Evolutionary conservation across 1,140 invertebrate species (phyloP).

Genomic region (Papilio aristodemus): DNA sequence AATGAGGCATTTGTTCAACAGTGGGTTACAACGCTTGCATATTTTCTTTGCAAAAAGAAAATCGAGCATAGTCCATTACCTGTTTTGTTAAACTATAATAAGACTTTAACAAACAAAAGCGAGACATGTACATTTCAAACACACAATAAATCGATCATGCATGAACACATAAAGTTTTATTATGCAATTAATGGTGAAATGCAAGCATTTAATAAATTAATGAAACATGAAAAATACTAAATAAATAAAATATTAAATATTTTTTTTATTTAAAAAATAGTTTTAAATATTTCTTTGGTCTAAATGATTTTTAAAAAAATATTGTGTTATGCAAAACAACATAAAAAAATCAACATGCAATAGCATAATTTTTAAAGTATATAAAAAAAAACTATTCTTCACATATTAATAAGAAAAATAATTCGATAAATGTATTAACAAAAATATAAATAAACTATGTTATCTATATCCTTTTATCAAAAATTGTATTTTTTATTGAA

Average conservation of each 20-base stretch:
- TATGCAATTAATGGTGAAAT: not conserved
- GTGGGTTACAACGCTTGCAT: not conserved
- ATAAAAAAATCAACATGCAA: no score
- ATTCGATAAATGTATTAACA: no score
- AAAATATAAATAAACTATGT: slow-evolving; percentile 16
- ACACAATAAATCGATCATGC: not conserved
- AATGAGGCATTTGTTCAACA: not conserved
- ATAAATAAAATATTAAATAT: not conserved
- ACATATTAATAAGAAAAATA: no score
- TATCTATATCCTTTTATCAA: slow-evolving; percentile 6
- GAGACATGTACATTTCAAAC: no score
- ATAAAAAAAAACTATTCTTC: no score
- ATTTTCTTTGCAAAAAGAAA: slow-evolving; percentile 1
- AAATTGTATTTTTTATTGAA: slow-evolving; percentile 16
- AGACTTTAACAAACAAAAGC: no score
- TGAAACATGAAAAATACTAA: not conserved
- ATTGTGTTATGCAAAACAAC: no score
- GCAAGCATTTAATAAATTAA: not conserved
- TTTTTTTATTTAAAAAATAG: no score
- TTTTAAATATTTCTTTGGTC: no score
- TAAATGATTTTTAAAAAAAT: no score
- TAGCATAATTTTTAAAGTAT: no score
- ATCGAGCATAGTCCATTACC: not conserved
- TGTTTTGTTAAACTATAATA: no score
- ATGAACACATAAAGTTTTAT: not conserved